These are phyloP conservation scores for Oreochromis mossambicus DNA, from an alignment of 2,797 vertebrate species.

Conservation along the genomic window DNA sequence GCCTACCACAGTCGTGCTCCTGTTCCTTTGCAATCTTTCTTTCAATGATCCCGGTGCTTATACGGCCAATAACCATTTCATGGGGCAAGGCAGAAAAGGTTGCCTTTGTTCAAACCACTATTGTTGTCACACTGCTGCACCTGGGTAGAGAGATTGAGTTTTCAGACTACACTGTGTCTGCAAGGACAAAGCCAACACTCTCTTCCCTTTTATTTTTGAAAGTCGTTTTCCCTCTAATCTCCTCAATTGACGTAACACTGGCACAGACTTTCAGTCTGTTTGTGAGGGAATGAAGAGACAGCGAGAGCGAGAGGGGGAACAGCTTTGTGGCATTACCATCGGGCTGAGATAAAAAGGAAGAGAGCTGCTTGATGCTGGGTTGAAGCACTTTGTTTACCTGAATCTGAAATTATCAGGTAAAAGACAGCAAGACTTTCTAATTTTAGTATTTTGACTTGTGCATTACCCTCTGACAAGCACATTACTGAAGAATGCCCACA, in stretches of 20 bases:
- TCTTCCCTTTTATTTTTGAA: conserved; percentile 61
- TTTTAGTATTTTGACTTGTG: neutral
- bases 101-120: conserved; percentile 62
- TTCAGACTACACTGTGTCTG: conserved; percentile 57
- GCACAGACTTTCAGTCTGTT: conserved; percentile 34
- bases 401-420: neutral
- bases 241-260: conserved; percentile 42
- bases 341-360: neutral
- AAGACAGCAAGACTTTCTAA: neutral
- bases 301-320: neutral
- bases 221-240: conserved; percentile 53
- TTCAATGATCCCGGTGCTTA: conserved; percentile 52
- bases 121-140: conserved; percentile 68
- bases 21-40: conserved; percentile 38
- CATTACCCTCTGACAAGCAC: neutral
- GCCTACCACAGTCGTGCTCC: conserved; percentile 10
- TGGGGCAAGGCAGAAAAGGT: conserved; percentile 55
- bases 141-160: conserved; percentile 70
- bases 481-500: neutral
- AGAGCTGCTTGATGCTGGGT: neutral
- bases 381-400: conserved; percentile 9
- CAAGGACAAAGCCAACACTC: conserved; percentile 73
- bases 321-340: neutral
- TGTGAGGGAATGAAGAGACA: conserved; percentile 38
- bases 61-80: conserved; percentile 49